Evolutionary conservation across 1,140 invertebrate genomes (phyloP), one percentile per base, ranked within the genome.

Genomic region (Dendroctonus valens): DNA sequence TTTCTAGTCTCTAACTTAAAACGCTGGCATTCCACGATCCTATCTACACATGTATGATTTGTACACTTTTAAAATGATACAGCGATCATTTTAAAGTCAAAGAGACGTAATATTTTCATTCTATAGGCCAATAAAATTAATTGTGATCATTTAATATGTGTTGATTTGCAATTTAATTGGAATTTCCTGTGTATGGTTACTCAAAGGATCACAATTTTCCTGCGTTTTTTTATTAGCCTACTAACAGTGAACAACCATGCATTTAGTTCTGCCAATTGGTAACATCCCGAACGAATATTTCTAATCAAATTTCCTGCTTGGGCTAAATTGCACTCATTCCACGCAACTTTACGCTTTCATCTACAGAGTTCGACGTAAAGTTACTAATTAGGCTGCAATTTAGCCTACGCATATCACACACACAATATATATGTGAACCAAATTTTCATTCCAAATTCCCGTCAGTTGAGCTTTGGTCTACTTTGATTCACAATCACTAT

Each of bases 211-310:
- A 48, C 7, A 48, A 14, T n/a, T 53, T 26, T 40, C 41, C 41
- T 5, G 39, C 5, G 8, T 37, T 11, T 49, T 59, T 59, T 49
- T 49, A 59, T 39, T 59, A 59, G 58, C 60, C 60, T 41, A 69
- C 70, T 74, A 74, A 74, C 74, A 74, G 55, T 73, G 64, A 73
- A 75, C 74, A 72, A 70, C 59, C 74, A 75, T 75, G 74, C 74
- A 75, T 55, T 63, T 69, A 63, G 42, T 41, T 41, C 2, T 38
- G 14, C 54, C 54, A 57, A 26, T 57, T 40, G 39, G 15, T 57
- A 39, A 2, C 8, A 57, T 38, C 11, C 37, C 51, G 14, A 38
- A 53, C 15, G 37, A 57, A 57, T 57, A n/a, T 57, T 39, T 14
- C 9, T 40, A 11, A 42, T 52, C 8, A 26, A 26, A 26, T 26